Evolutionary conservation across 2,888 invertebrate genomes (phyloP), one percentile per base, ranked within the genome.

Genomic region (Dorcus parallelipipedus): DNA sequence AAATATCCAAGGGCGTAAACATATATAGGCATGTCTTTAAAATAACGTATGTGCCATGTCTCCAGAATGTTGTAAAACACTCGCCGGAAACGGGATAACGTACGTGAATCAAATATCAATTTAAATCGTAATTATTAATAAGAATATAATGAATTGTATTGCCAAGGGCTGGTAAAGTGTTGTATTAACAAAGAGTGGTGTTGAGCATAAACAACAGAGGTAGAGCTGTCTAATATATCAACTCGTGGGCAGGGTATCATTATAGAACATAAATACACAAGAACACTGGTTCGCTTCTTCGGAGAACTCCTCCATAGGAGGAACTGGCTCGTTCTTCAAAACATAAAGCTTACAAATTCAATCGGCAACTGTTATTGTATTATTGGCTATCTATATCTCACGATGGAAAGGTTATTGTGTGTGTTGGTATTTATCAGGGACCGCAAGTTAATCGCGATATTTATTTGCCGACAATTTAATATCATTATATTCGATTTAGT

Each of bases 221-320:
- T 67, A 69, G 69, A 64, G 68, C 71, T 72, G 74, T 74, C 74
- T 70, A 74, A 75, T 76, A 76, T 75, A 75, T 76, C 76, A 75
- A 72, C 63, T 69, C 65, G 72, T 69, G 70, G 73, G 73, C 75
- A 76, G 74, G 72, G 69, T 75, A 75, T 76, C 73, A 76, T 76
- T 76, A 76, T 70, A 62, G 73, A 73, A 74, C 75, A 75, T 75
- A 75, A 76, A 76, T 76, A 75, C 74, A 72, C 70, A 70, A 67
- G 70, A 70, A 69, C 64, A 64, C 58, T 56, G 54, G 56, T 59
- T 56, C 62, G 56, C 63, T 61, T 61, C 59, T 61, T 49, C 49
- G 49, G n/a, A 48, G 42, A 55, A 49, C 43, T 49, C 54, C 54
- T 48, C 39, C 47, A 47, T 54, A 33, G 38, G 45, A 54, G 45